These are phyloP conservation scores for Andricus curvator DNA, from an alignment of 2,888 invertebrate genomes.

Conservation along the genomic window DNA sequence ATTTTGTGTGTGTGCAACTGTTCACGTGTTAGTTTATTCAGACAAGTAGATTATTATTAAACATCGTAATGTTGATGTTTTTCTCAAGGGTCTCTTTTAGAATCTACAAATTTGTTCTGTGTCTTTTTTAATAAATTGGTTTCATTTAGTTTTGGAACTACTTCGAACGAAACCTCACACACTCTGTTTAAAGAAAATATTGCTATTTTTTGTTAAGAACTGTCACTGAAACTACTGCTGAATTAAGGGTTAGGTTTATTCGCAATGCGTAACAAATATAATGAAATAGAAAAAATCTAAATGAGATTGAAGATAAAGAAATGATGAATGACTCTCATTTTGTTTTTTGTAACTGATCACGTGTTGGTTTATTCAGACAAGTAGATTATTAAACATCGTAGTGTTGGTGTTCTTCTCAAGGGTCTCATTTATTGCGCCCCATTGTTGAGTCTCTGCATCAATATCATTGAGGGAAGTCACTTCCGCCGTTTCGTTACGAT, in stretches of 20 bases:
- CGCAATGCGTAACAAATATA: background rate
- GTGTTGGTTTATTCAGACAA: slow-evolving; percentile 24
- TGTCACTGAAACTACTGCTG: background rate
- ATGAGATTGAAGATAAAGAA: background rate
- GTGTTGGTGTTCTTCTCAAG: slow-evolving; percentile 38
- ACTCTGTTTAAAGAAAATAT: too few species aligned
- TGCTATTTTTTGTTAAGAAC: too few species aligned
- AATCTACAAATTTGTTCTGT: too few species aligned
- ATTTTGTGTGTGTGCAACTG: background rate
- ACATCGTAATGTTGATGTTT: too few species aligned
- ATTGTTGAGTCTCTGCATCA: slow-evolving; percentile 50
- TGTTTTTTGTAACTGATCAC: slow-evolving; percentile 21
- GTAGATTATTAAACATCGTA: slow-evolving; percentile 21
- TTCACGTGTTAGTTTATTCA: slow-evolving; percentile 21
- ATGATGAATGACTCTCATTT: slow-evolving; percentile 5
- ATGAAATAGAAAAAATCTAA: background rate
- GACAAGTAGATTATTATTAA: slow-evolving; percentile 18
- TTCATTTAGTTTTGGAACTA: background rate
- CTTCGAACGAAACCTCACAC: background rate
- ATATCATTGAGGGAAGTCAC: slow-evolving; percentile 53
- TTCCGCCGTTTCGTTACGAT: slow-evolving; percentile 42
- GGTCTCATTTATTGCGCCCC: slow-evolving; percentile 51
- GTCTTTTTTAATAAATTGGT: too few species aligned
- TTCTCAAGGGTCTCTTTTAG: too few species aligned
- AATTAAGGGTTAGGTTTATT: background rate